Base-by-base conservation (phyloP, 2,113 vertebrate genomes). In the Ptilorrhoa leucosticta region DNA sequence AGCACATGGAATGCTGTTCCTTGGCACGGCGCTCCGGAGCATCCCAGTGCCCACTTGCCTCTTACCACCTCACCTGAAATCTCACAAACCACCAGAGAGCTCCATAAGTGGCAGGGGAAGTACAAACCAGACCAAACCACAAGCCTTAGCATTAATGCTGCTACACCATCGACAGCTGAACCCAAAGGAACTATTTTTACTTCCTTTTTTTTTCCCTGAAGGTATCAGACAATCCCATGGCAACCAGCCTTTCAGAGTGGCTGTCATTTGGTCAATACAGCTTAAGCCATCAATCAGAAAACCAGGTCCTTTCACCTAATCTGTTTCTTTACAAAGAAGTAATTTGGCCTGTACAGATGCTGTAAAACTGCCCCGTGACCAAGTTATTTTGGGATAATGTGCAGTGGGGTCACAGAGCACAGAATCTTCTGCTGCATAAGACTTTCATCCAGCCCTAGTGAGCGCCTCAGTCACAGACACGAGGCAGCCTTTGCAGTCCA, bases 1-100 rank as follows among this genome's bases (percentile, higher is more conserved):
- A 44, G 78, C 45, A 18, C 27, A 13, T 1, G 17, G 60, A 40
- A 30, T 0, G 0, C 24, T 51, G 28, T 3, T 15, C 54, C 6
- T 13, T 39, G 64, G 48, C 73, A 6, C 11, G 2, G 56, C 72
- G 0, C 28, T 7, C 33, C 0, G 3, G 47, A 40, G 45, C 39
- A 30, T 11, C 78, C 73, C 51, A 31, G 24, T 0, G 2, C 50
- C 60, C 30, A 0, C 42, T 64, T 24, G 10, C 56, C 28, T 72
- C 84, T 37, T 2, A 19, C 33, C 2, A 2, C 26, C 65, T 50
- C 33, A 23, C 48, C 11, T 16, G 30, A 40, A 61, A n/a, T 2
- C 42, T 44, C 77, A 72, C 10, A 70, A 54, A 27, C 22, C 39
- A 50, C 31, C 45, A 27, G 53, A 31, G 50, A 87, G 10, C 30